These are phyloP conservation scores for Sakesphorus luctuosus DNA, from an alignment of 2,113 vertebrate genomes.

Conservation along the genomic window DNA sequence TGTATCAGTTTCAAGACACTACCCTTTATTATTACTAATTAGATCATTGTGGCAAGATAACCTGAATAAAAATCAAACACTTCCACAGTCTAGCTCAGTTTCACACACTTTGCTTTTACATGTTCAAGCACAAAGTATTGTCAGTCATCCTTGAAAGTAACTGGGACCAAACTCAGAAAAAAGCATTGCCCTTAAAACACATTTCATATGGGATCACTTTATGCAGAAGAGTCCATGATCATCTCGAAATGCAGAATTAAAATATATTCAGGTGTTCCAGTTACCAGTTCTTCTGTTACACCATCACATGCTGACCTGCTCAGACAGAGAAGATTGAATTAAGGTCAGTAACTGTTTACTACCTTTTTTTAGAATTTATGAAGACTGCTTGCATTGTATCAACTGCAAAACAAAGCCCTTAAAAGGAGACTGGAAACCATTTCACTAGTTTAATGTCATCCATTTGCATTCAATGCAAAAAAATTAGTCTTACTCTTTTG, in stretches of 20 bases:
- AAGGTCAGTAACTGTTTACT: conserved; percentile 6
- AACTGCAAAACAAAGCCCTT: neutral
- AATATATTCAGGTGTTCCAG: neutral
- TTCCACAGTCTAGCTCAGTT: neutral
- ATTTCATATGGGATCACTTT: neutral
- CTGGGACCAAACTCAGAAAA: neutral
- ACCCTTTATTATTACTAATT: neutral
- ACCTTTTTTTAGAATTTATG: neutral
- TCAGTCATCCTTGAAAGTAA: neutral
- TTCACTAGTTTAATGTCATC: neutral
- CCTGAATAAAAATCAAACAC: neutral
- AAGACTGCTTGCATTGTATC: neutral
- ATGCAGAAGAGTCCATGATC: neutral
- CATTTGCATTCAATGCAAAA: neutral
- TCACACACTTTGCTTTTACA: neutral
- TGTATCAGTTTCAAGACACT: neutral
- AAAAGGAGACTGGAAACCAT: neutral
- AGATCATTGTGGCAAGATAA: neutral
- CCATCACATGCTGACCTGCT: neutral
- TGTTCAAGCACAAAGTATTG: neutral
- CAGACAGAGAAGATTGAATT: neutral
- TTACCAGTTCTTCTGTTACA: neutral
- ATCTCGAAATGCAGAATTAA: neutral
- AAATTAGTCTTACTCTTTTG: too few species aligned
- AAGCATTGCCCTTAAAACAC: neutral